Evolutionary conservation across 2,113 vertebrate genomes (phyloP).

Genomic region (Montifringilla adamsi): DNA sequence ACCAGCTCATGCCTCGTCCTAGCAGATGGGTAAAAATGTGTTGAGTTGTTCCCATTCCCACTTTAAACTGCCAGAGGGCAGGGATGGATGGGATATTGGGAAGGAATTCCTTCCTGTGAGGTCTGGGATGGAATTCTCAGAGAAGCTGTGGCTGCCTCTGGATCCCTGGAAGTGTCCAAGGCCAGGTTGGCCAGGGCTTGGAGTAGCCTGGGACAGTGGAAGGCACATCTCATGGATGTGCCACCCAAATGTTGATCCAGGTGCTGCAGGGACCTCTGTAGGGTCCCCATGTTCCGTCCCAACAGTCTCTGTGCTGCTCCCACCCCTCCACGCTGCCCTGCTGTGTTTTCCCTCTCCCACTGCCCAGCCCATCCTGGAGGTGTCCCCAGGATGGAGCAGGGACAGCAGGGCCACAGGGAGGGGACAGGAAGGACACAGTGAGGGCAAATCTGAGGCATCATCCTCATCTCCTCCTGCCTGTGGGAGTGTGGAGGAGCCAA

Average conservation of each 20-base stretch:
- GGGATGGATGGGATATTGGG: neutral
- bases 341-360: too few species aligned
- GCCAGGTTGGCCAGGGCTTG: neutral
- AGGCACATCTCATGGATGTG: too few species aligned
- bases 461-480: too few species aligned
- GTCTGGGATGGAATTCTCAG: neutral
- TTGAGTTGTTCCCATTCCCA: neutral
- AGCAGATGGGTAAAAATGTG: neutral
- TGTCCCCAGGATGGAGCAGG: neutral
- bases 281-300: too few species aligned
- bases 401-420: too few species aligned
- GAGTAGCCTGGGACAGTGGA: neutral
- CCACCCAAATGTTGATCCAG: too few species aligned
- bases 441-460: too few species aligned
- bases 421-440: too few species aligned
- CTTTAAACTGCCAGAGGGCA: neutral
- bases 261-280: too few species aligned
- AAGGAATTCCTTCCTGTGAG: accelerated
- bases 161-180: neutral
- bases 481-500: too few species aligned
- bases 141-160: neutral
- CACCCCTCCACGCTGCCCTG: too few species aligned
- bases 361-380: neutral
- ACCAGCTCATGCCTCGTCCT: neutral
- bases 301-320: too few species aligned